A percentile compares a stretch with the other conserved stretches of the same genome.
Evolutionary conservation across 2,797 vertebrate genomes (phyloP).

Genomic region (Monodelphis domestica): DNA sequence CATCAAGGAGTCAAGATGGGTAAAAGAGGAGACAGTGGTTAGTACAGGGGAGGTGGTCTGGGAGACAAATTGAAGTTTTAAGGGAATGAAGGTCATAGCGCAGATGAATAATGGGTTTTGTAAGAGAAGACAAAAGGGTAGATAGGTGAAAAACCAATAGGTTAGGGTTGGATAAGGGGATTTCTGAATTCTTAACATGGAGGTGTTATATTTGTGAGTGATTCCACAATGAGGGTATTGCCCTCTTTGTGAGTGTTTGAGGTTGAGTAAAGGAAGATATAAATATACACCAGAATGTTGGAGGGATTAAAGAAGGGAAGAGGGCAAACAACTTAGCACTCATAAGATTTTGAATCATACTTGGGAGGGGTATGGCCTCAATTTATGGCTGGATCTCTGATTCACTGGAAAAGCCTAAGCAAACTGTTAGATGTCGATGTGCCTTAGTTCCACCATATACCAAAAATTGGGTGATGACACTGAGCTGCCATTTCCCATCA

Average conservation of each 20-base stretch:
- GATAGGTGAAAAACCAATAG: too few relatives aligned
- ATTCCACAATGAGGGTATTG: not conserved
- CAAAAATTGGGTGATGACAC: not conserved
- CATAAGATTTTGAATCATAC: not conserved
- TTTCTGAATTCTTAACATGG: not conserved
- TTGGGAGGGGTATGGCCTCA: not conserved
- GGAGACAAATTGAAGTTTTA: not conserved
- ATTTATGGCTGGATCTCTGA: not conserved
- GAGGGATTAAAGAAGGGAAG: too few relatives aligned
- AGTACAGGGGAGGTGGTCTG: not conserved
- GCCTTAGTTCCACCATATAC: not conserved
- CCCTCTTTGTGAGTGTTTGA: not conserved
- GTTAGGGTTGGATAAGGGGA: not conserved
- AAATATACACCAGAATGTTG: too few relatives aligned
- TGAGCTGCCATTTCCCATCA: not conserved
- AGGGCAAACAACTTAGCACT: too few relatives aligned
- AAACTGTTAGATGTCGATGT: not conserved
- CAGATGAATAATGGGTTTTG: not conserved
- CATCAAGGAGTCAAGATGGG: not conserved
- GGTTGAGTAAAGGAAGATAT: not conserved
- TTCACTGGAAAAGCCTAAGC: not conserved
- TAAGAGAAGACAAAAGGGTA: too few relatives aligned
- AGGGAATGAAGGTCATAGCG: not conserved
- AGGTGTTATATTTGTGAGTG: not conserved
- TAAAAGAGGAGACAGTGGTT: not conserved